These are phyloP conservation scores for Saxicola maurus DNA, from an alignment of 2,797 vertebrate species.

Conservation along the genomic window DNA sequence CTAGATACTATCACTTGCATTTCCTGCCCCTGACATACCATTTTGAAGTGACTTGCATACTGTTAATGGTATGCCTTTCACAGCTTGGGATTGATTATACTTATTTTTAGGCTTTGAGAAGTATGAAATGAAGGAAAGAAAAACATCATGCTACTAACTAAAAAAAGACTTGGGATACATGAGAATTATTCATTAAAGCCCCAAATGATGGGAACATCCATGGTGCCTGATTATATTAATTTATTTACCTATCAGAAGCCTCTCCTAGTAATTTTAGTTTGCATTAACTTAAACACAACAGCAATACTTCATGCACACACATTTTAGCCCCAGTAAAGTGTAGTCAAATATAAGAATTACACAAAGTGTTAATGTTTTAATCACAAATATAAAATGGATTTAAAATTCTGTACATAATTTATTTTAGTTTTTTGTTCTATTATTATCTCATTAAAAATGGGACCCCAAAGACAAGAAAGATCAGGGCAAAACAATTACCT, in stretches of 20 bases:
- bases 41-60: not conserved
- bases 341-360: not conserved
- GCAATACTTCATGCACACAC: not conserved
- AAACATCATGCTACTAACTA: not conserved
- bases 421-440: not conserved
- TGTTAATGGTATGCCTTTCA: not conserved
- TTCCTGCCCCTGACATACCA: not conserved
- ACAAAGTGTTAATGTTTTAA: not conserved
- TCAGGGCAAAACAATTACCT: not conserved
- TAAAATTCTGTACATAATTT: not conserved
- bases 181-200: not conserved
- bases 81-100: not conserved
- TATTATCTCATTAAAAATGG: not conserved
- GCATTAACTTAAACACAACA: not conserved
- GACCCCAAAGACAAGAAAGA: not conserved
- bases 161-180: not conserved
- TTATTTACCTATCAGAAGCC: not conserved
- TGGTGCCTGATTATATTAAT: not conserved
- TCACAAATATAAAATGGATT: not conserved
- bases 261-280: not conserved
- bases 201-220: not conserved
- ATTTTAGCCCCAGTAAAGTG: not conserved
- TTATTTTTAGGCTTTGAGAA: not conserved
- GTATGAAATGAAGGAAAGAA: not conserved
- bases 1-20: not conserved